Percentiles rank a stretch among this genome's conserved stretches.
phyloP scores from a whole-genome alignment of 2,888 invertebrate genomes.

The Leptinotarsa peninsularis region DNA sequence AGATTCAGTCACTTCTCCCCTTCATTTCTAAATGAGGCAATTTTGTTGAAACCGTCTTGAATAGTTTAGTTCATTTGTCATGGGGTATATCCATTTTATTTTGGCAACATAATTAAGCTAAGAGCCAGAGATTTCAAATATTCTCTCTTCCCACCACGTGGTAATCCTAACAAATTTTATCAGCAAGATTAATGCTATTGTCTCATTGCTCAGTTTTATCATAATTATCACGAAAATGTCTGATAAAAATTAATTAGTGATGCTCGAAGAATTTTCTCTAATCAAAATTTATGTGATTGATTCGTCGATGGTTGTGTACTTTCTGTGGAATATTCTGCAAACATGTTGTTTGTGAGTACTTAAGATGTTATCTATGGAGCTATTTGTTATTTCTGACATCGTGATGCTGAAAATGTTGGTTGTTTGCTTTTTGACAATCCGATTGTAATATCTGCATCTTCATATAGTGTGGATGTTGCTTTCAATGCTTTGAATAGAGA shows the following conservation, averaged over 20 bases:
- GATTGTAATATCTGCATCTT: no score
- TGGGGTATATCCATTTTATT: no score
- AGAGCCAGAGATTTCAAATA: neutral
- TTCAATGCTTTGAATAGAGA: no score
- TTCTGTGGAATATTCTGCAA: slow-evolving; percentile 27
- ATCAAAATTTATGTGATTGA: slow-evolving; percentile 15
- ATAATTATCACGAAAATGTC: slow-evolving; percentile 27
- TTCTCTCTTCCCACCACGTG: neutral
- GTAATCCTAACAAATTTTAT: slow-evolving; percentile 4
- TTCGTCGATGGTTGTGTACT: slow-evolving; percentile 27
- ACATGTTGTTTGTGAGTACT: slow-evolving; percentile 33
- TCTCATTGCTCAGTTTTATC: slow-evolving; percentile 28
- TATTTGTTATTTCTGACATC: neutral
- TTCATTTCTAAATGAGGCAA: no score
- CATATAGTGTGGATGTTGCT: no score
- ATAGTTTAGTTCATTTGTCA: no score
- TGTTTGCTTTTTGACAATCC: no score
- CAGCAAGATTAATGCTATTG: slow-evolving; percentile 9
- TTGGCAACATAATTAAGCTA: no score
- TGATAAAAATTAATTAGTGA: slow-evolving; percentile 35
- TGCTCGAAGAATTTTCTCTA: slow-evolving; percentile 29
- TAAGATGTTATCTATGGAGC: neutral
- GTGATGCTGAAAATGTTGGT: no score
- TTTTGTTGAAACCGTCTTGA: no score
- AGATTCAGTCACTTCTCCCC: no score